Evolutionary conservation across 2,888 invertebrate genomes (phyloP).

Genomic region (Drosophila pseudotakahashii): DNA sequence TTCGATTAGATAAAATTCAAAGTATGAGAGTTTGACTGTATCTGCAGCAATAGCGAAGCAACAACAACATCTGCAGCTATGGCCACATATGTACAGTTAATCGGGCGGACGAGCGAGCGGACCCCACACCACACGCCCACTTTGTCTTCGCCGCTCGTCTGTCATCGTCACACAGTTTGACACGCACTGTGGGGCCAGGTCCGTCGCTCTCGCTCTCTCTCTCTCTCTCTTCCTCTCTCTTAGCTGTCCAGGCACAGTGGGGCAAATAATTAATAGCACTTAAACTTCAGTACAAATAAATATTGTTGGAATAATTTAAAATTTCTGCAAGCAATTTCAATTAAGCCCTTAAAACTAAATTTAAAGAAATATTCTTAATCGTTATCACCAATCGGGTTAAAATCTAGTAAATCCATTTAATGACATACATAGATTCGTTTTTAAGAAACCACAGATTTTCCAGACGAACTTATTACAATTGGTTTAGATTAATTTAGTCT

Average conservation of each 20-base stretch:
- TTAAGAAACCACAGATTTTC: too few species aligned
- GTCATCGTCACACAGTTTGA: slow-evolving; percentile 57
- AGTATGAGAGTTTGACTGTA: slow-evolving; percentile 3
- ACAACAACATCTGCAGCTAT: slow-evolving; percentile 24
- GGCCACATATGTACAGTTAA: slow-evolving; percentile 45
- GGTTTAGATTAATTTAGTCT: too few species aligned
- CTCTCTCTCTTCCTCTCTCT: background rate
- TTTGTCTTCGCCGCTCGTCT: slow-evolving; percentile 42
- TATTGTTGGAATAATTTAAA: too few species aligned
- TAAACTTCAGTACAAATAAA: too few species aligned
- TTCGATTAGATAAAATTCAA: background rate
- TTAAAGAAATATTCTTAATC: too few species aligned
- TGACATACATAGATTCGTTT: too few species aligned
- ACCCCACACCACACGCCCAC: slow-evolving; percentile 51
- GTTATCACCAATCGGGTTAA: too few species aligned
- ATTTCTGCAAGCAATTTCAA: too few species aligned
- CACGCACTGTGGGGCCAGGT: slow-evolving; percentile 18
- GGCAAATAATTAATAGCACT: background rate
- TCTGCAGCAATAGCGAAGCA: slow-evolving; percentile 23
- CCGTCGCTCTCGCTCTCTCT: background rate
- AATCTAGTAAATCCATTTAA: too few species aligned
- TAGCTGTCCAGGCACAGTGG: slow-evolving; percentile 9
- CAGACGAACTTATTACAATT: too few species aligned
- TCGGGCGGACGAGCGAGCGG: slow-evolving; percentile 28
- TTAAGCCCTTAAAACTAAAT: too few species aligned